Base-by-base conservation (phyloP, 2,888 invertebrate genomes). In the Rhagophthalmus giganteus region DNA sequence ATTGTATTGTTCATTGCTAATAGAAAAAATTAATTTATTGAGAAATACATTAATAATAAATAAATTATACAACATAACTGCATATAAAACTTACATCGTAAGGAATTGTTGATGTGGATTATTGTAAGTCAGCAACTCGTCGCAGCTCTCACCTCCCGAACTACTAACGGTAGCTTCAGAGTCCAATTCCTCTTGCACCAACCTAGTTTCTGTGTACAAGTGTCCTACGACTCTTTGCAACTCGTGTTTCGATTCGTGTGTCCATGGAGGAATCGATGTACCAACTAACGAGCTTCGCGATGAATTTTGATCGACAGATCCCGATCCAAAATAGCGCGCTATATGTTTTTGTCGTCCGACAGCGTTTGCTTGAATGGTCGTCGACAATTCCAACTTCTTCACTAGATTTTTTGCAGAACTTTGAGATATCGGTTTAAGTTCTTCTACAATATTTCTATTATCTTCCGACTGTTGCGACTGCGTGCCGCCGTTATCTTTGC, bases 121-220 rank as follows among this genome's bases (percentile, higher is more conserved):
- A 73, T 84, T 89, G 75, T 88, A 90, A 52, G 78, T 75, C 59
- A 88, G 84, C 76, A 87, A 84, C 73, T 95, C 94, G 78, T 95
- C 94, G 73, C 91, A 91, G 67, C 93, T 94, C 73, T 95, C 95
- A 20, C 92, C 94, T 40, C 94, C 95, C 9, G 94, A 94, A 68
- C 94, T 94, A 54, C 93, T 93, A 9, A 87, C 92, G 1, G 96
- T 96, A 24, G 91, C 94, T 77, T 96, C 95, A 1, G 94, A 93
- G 74, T 96, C 95, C 57, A 92, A 78, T 63, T 86, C 85, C 51
- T 80, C 79, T 69, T 90, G 87, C 45, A 92, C 81, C 56, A 88
- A 78, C 14, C 84, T 80, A 60, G 94, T 74, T 71, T 90, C 88
- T 0, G 85, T 82, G 35, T 83, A 79, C 54, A 94, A 73, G 10